Conservation (phyloP, 1,140 invertebrate genomes). For the Orchestia grillus region DNA sequence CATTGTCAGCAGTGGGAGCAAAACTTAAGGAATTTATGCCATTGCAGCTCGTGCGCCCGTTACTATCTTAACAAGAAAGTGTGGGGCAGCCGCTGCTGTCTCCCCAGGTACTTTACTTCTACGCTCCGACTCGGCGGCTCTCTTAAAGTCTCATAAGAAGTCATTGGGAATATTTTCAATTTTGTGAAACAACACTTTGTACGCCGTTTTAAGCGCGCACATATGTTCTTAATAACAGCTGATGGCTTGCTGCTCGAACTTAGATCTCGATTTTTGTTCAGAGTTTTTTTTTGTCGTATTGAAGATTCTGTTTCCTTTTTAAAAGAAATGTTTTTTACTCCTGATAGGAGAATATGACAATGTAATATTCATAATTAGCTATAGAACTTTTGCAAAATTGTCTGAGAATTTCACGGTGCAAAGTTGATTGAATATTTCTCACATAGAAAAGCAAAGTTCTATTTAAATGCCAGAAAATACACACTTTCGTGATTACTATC, state of each 20-base stretch:
- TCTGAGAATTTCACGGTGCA: no score
- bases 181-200: neutral
- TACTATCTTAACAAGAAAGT: neutral
- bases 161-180: neutral
- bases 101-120: neutral
- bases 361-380: no score
- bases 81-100: neutral
- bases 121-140: neutral
- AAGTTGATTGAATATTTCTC: no score
- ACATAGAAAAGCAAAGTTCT: no score
- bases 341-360: no score
- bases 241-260: neutral
- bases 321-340: no score
- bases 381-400: no score
- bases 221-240: neutral
- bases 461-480: no score
- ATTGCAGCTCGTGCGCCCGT: neutral
- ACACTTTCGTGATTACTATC: no score
- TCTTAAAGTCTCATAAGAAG: neutral
- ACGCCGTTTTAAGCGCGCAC: neutral
- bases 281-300: neutral
- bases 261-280: no score
- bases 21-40: conserved; percentile 49
- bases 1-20: conserved; percentile 25
- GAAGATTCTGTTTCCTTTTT: no score